Conservation (phyloP, 2,797 vertebrate species). For the Poecile montanus region DNA sequence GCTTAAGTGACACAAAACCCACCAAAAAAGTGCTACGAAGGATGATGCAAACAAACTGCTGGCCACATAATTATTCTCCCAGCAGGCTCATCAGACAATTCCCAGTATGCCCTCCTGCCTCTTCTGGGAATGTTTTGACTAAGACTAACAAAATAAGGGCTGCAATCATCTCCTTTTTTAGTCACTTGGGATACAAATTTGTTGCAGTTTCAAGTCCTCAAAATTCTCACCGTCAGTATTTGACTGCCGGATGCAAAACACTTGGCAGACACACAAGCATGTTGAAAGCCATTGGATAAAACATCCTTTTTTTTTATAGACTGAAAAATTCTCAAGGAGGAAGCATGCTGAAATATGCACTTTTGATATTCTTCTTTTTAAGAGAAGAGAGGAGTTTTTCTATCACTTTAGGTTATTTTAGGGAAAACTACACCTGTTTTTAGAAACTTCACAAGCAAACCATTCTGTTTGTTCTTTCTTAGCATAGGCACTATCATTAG, state of each 20-base stretch:
- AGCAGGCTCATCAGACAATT: conserved; percentile 23
- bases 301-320: neutral
- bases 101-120: neutral
- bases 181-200: neutral
- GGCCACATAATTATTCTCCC: conserved; percentile 16
- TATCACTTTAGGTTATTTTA: neutral
- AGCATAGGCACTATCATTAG: neutral
- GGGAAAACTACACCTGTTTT: neutral
- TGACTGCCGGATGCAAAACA: neutral
- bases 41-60: neutral
- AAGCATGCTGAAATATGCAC: neutral
- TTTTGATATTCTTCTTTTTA: neutral
- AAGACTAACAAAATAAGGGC: conserved; percentile 10
- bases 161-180: neutral
- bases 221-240: neutral
- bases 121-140: conserved; percentile 12
- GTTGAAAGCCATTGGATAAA: neutral
- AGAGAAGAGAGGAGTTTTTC: neutral
- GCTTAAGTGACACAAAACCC: neutral
- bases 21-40: neutral
- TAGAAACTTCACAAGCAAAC: neutral
- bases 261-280: neutral
- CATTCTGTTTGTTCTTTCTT: neutral
- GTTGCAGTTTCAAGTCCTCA: neutral
- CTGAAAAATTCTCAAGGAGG: neutral